Evolutionary conservation across 2,888 invertebrate genomes (phyloP).

Genomic region (Orchesellides sinensis): DNA sequence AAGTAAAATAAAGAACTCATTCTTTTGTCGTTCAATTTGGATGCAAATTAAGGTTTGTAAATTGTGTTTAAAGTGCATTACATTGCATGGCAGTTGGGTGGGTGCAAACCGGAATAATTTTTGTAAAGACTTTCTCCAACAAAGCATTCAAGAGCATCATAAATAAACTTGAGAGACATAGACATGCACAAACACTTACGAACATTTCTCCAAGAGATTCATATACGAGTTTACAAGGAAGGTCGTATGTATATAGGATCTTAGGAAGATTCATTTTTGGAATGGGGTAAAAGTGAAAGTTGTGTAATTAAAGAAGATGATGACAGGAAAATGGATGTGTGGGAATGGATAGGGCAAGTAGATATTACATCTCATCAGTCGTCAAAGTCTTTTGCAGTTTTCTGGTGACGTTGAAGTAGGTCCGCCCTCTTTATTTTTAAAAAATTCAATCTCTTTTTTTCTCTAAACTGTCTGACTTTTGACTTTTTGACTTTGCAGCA

Average conservation of each 20-base stretch:
- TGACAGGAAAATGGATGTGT: background rate
- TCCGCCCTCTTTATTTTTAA: slow-evolving; percentile 18
- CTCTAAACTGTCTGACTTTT: background rate
- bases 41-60: background rate
- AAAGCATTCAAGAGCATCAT: background rate
- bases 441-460: background rate
- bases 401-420: background rate
- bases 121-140: too few species aligned
- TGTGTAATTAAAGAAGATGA: background rate
- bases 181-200: slow-evolving; percentile 58
- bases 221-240: background rate
- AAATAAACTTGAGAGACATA: background rate
- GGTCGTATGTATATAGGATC: background rate
- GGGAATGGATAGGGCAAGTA: background rate
- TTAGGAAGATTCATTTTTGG: background rate
- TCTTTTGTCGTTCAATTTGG: too few species aligned
- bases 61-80: background rate
- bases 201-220: slow-evolving; percentile 59
- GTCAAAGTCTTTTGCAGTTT: background rate
- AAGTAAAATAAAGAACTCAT: too few species aligned
- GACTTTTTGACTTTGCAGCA: background rate
- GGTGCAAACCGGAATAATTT: too few species aligned
- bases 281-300: background rate
- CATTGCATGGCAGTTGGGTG: too few species aligned
- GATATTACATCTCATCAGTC: background rate